Percentiles rank a stretch among this genome's conserved stretches.
Conservation (phyloP, 1,140 invertebrate species). For the Campodea augens region DNA sequence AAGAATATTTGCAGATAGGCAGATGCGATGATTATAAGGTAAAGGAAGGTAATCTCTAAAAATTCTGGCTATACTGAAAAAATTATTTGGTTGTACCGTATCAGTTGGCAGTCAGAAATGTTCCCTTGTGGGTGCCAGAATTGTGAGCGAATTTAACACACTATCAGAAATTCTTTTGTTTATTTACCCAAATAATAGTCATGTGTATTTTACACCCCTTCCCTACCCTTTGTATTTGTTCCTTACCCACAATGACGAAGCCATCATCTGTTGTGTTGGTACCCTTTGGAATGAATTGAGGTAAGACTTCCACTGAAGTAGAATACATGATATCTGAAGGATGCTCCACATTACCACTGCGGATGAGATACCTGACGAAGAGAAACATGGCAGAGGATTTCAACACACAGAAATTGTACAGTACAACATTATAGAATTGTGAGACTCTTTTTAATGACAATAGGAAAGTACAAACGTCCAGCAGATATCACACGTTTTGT, state of each 20-base stretch:
- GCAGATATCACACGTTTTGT: too few relatives aligned
- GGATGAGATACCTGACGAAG: conserved; percentile 54
- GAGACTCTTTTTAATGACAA: too few relatives aligned
- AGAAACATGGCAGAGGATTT: conserved; percentile 6
- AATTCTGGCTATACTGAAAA: too few relatives aligned
- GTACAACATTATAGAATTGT: neutral
- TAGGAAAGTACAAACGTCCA: too few relatives aligned
- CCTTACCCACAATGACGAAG: conserved; percentile 44
- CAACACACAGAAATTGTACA: neutral
- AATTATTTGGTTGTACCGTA: too few relatives aligned
- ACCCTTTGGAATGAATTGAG: conserved; percentile 19
- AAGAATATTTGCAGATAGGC: too few relatives aligned
- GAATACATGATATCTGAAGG: conserved; percentile 78
- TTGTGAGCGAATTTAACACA: conserved; percentile 3
- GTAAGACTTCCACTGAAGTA: conserved; percentile 65
- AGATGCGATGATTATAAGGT: too few relatives aligned
- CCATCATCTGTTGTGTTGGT: conserved; percentile 41
- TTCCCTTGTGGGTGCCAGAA: too few relatives aligned
- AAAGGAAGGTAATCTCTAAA: too few relatives aligned
- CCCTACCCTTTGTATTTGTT: conserved; percentile 3
- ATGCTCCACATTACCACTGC: conserved; percentile 82
- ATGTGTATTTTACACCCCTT: conserved; percentile 10
- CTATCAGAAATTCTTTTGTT: conserved; percentile 2
- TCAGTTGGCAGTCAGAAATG: too few relatives aligned
- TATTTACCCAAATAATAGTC: conserved; percentile 8